Percentiles rank a stretch among this genome's conserved stretches.
Conservation (phyloP, 2,797 vertebrate genomes). For the Pipistrellus kuhlii region DNA sequence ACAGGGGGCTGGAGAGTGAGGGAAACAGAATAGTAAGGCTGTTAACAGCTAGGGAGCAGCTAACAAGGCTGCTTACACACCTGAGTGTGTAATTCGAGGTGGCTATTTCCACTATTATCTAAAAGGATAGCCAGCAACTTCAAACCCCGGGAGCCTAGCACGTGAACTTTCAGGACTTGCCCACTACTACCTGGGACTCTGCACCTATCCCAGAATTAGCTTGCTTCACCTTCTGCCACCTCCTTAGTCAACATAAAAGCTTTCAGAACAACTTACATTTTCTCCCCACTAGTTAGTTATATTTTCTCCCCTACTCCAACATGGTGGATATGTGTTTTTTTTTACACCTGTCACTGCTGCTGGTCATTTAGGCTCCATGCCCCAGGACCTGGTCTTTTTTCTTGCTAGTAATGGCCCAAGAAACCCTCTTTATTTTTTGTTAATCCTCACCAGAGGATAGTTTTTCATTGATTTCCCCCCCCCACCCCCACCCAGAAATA, state of each 20-base stretch:
- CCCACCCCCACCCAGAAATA: too few species aligned
- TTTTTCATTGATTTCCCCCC: background rate
- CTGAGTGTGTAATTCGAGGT: background rate
- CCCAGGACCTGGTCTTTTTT: background rate
- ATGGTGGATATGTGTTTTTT: background rate
- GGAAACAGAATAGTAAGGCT: background rate
- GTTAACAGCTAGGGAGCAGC: background rate
- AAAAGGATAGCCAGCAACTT: background rate
- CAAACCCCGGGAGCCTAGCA: background rate
- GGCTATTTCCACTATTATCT: background rate
- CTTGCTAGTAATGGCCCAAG: background rate
- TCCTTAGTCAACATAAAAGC: background rate
- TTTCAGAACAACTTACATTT: background rate
- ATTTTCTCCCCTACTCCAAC: background rate
- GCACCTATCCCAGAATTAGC: background rate
- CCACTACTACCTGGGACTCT: background rate
- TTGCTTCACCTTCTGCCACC: background rate
- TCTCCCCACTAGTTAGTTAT: background rate
- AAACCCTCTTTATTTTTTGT: background rate
- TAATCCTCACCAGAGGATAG: background rate
- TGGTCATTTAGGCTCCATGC: background rate
- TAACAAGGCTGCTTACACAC: background rate
- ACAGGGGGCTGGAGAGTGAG: background rate
- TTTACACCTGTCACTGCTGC: background rate
- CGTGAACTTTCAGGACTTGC: background rate